Evolutionary conservation across 2,888 invertebrate genomes (phyloP), one percentile per base, ranked within the genome.

Genomic region (Leucozona laternaria): DNA sequence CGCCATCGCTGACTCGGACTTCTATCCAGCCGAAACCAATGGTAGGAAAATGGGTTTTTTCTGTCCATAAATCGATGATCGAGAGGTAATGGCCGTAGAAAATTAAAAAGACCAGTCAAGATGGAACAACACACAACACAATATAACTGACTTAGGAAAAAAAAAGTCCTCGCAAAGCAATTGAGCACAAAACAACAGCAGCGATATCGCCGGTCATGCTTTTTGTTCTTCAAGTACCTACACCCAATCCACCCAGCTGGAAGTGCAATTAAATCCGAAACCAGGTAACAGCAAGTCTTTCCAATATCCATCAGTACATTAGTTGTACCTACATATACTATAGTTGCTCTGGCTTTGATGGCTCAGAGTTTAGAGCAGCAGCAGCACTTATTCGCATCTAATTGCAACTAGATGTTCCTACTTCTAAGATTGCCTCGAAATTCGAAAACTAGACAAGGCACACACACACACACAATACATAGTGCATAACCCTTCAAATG

Each of bases 301-400:
- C 66, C 64, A 58, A 48, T 71, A 71, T 76, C 62, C 71, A 79
- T 62, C 60, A 81, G 64, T 43, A 5, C 17, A 48, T 31, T 37
- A 13, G 37, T 62, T 15, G 15, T 84, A 37, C 20, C 62, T 40
- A 4, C 13, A 48, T 37, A 6, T 20, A n/a, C 40, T 40, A n/a
- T n/a, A 15, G 40, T 45, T n/a, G n/a, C 28, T 87, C 78, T 86
- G 79, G 88, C 89, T 88, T 88, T 90, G 89, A 88, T 90, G 90
- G 89, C 90, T 90, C 89, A 89, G 89, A 90, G 89, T 89, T 73
- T 64, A 28, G 53, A 64, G 40, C 80, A 73, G 48, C 80, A 73
- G 48, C 73, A 79, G 34, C 78, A 79, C 82, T 86, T 79, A 82
- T 71, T 86, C 86, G 82, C 86, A 82, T 86, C 79, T 86, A 82